Conservation (phyloP, 2,113 vertebrate genomes). For the Burhinus oedicnemus region DNA sequence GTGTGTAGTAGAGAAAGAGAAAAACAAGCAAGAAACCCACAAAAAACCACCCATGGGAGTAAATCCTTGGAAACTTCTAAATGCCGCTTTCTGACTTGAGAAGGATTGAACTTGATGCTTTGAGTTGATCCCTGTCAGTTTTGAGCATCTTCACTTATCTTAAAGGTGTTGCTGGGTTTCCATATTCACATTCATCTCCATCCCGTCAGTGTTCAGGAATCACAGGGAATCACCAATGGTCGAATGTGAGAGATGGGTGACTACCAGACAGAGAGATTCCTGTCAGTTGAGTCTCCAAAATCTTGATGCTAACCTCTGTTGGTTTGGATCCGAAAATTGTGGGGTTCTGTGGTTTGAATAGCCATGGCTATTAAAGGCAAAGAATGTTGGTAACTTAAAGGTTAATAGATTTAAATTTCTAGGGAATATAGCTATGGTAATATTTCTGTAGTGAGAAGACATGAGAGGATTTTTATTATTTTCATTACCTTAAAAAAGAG, state of each 20-base stretch:
- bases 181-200: not conserved
- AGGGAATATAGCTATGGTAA: not conserved
- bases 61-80: not conserved
- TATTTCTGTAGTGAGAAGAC: slow-evolving; percentile 14
- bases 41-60: not conserved
- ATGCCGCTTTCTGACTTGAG: not conserved
- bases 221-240: not conserved
- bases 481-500: not conserved
- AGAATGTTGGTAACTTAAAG: not conserved
- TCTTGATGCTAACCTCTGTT: not conserved
- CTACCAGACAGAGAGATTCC: not conserved
- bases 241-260: not conserved
- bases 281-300: not conserved
- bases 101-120: not conserved
- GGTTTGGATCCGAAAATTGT: not conserved
- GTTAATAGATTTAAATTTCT: slow-evolving; percentile 17
- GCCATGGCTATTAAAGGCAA: not conserved
- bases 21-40: not conserved
- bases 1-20: not conserved
- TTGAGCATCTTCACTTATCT: not conserved
- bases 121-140: not conserved
- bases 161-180: not conserved
- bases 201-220: not conserved
- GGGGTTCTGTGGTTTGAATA: not conserved
- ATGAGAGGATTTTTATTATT: slow-evolving; percentile 23